Evolutionary conservation across 1,140 invertebrate species (phyloP).

Genomic region (Drosophila bipectinata): DNA sequence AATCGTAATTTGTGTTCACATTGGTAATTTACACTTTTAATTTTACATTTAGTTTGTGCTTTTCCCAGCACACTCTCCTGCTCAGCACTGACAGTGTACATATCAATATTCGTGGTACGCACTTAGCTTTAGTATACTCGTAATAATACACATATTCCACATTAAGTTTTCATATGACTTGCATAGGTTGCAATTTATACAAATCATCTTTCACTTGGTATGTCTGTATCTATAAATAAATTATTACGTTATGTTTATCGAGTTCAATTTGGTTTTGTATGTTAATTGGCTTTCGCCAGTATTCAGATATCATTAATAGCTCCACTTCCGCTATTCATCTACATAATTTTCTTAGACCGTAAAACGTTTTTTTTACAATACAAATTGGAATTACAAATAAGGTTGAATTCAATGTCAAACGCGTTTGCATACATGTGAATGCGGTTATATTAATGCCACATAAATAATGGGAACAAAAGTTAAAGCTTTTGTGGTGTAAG

Average conservation of each 20-base stretch:
- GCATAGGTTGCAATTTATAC: slow-evolving; percentile 67
- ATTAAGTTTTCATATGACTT: slow-evolving; percentile 36
- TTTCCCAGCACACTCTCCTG: slow-evolving; percentile 15
- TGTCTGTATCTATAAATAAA: slow-evolving; percentile 79
- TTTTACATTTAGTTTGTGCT: slow-evolving; percentile 39
- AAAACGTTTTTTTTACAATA: slow-evolving; percentile 70
- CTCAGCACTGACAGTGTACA: slow-evolving; percentile 52
- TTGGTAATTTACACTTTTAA: slow-evolving; percentile 34
- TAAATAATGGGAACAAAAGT: slow-evolving; percentile 42
- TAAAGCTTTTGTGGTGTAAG: slow-evolving; percentile 50
- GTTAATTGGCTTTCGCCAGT: slow-evolving; percentile 8
- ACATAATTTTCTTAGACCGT: slow-evolving; percentile 58
- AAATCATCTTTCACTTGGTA: slow-evolving; percentile 59
- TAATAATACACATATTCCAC: slow-evolving; percentile 56
- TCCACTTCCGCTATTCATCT: slow-evolving; percentile 54
- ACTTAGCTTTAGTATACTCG: slow-evolving; percentile 59
- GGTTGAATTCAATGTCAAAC: slow-evolving; percentile 39
- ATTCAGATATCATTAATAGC: slow-evolving; percentile 39
- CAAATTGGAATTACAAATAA: slow-evolving; percentile 54
- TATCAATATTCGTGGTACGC: slow-evolving; percentile 52
- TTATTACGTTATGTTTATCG: slow-evolving; percentile 28
- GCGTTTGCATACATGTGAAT: slow-evolving; percentile 36
- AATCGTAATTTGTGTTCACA: slow-evolving; percentile 45
- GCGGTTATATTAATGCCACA: slow-evolving; percentile 29
- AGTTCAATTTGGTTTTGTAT: slow-evolving; percentile 9